Base-by-base conservation (phyloP, 2,888 invertebrate species). In the Mesoligia furuncula region DNA sequence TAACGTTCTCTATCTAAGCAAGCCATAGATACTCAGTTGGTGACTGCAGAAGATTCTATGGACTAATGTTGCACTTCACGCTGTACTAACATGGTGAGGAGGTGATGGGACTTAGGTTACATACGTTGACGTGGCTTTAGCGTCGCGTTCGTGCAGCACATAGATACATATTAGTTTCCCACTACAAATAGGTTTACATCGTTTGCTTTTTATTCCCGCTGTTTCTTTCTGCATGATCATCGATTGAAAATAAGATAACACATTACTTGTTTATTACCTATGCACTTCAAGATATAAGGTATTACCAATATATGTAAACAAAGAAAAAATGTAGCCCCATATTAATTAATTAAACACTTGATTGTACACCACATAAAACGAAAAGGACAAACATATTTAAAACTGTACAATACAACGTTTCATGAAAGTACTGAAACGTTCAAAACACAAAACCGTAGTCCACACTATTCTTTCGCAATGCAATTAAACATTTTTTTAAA, bases 401-500 rank as follows among this genome's bases (percentile, higher is more conserved):
- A 42, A 42, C 42, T 11, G 3, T 2, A 42, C 1, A 42, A 42
- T 2, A 42, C 1, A 42, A 42, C 17, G 20, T 42, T n/a, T 7
- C 2, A 39, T 24, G 51, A 24, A 39, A 27, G 3, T 13, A 70
- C 0, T 31, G 9, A 39, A 48, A 61, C 24, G 5, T 77, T 65
- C 27, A 51, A 27, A n/a, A 54, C 11, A 62, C 39, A 67, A 84
- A 77, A 57, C 27, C 36, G 4, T 31, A 76, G 79, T 93, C 94
- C 90, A 89, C 64, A 77, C 73, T 84, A 90, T 83, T 81, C 87
- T 87, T 69, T 77, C 85, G 68, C 69, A 39, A 71, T 73, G 84
- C 92, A 93, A 93, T 93, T 92, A 93, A 92, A 89, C 87, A 91
- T 90, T 91, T 93, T 91, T 93, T 92, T 91, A 91, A 92, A 90